These are phyloP conservation scores for Heliconius congener DNA, from an alignment of 1,140 invertebrate genomes.

Conservation along the genomic window DNA sequence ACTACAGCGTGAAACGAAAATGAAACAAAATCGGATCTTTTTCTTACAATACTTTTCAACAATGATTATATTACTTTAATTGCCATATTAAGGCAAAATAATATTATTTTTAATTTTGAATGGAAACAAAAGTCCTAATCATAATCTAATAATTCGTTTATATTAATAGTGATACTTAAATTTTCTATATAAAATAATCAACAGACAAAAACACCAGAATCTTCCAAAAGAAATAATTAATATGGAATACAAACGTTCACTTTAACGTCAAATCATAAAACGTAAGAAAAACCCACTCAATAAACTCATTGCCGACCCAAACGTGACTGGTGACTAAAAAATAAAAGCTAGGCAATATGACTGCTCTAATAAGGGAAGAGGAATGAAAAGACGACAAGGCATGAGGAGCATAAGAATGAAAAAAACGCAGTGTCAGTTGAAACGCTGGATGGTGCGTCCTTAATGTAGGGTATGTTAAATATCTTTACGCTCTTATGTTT, in stretches of 20 bases:
- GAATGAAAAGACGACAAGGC: slow-evolving; percentile 47
- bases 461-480: not conserved
- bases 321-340: slow-evolving; percentile 43
- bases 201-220: too few species aligned
- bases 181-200: too few species aligned
- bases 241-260: slow-evolving; percentile 21
- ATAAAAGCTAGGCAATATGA: slow-evolving; percentile 51
- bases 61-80: too few species aligned
- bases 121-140: too few species aligned
- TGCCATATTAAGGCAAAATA: too few species aligned
- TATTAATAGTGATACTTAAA: too few species aligned
- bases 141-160: too few species aligned
- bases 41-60: too few species aligned
- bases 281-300: slow-evolving; percentile 33
- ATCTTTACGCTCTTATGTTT: not conserved
- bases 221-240: slow-evolving; percentile 7
- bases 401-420: slow-evolving; percentile 47
- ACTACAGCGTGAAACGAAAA: too few species aligned
- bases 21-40: too few species aligned
- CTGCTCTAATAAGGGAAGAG: slow-evolving; percentile 47
- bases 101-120: too few species aligned
- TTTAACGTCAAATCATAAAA: slow-evolving; percentile 32
- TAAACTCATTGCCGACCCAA: slow-evolving; percentile 35
- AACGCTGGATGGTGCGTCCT: not conserved
- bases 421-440: slow-evolving; percentile 20